Conservation (phyloP, 1,140 invertebrate species). For the Aporrectodea caliginosa region DNA sequence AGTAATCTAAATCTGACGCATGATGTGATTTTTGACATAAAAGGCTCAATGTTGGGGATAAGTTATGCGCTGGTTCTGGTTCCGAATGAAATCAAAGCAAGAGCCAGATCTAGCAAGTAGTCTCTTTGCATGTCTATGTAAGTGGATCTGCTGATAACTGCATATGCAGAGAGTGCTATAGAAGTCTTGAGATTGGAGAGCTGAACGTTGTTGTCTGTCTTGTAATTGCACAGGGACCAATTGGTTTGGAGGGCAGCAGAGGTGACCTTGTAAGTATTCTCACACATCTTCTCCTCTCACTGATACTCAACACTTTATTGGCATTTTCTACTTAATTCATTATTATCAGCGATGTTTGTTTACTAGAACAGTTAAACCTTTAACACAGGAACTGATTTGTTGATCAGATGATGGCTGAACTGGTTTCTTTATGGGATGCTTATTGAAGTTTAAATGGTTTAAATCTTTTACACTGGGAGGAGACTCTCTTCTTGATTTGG, state of each 20-base stretch:
- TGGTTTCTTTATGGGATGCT: too few species aligned
- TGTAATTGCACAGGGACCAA: not conserved
- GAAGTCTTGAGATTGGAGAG: not conserved
- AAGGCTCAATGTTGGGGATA: too few species aligned
- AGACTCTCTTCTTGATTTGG: too few species aligned
- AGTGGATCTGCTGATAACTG: not conserved
- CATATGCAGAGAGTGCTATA: not conserved
- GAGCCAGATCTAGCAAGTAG: not conserved
- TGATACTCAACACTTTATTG: not conserved
- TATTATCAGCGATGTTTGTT: not conserved
- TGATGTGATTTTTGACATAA: too few species aligned
- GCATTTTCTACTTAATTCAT: not conserved
- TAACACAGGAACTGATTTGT: too few species aligned
- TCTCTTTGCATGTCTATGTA: not conserved
- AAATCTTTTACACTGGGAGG: too few species aligned
- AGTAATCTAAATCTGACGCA: too few species aligned
- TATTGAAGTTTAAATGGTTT: not conserved
- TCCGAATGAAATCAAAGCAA: not conserved
- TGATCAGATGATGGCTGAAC: too few species aligned
- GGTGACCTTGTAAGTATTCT: not conserved
- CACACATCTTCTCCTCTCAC: not conserved
- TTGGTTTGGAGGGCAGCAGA: not conserved
- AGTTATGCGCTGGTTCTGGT: too few species aligned
- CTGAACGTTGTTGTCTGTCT: not conserved
- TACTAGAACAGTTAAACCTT: too few species aligned